phyloP scores from a whole-genome alignment of 2,797 vertebrate species.

The Setipinna tenuifilis region DNA sequence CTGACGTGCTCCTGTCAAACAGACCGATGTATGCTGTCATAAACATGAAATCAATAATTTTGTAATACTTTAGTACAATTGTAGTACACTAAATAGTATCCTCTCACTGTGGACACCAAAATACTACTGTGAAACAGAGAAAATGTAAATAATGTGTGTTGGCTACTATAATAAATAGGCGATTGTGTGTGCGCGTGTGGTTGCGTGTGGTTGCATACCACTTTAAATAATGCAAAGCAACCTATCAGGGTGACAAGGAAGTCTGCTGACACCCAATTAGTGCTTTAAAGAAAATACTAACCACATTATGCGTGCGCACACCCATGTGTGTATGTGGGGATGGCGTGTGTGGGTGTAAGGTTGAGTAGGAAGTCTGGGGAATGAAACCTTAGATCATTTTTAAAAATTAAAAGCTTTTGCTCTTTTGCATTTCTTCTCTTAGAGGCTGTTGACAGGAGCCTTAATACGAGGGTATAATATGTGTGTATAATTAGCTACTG shows the following conservation, averaged over 20 bases:
- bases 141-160: neutral
- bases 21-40: neutral
- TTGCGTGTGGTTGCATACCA: neutral
- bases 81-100: neutral
- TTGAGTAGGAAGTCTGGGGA: neutral
- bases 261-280: neutral
- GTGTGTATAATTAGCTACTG: neutral
- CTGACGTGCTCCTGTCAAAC: neutral
- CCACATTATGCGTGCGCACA: neutral
- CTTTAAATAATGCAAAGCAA: constrained; percentile 14
- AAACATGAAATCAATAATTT: neutral
- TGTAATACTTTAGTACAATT: too few relatives aligned
- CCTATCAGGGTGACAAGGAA: neutral
- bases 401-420: constrained; percentile 12
- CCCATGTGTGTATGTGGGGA: neutral
- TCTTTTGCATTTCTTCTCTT: neutral
- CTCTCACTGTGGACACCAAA: neutral
- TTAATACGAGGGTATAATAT: neutral
- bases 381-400: neutral
- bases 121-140: neutral
- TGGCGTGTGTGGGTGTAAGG: neutral
- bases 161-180: too few relatives aligned
- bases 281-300: neutral
- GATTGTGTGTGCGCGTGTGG: neutral
- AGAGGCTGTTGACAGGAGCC: neutral